Evolutionary conservation across 2,113 vertebrate species (phyloP), one percentile per base, ranked within the genome.

Genomic region (Gavia stellata): DNA sequence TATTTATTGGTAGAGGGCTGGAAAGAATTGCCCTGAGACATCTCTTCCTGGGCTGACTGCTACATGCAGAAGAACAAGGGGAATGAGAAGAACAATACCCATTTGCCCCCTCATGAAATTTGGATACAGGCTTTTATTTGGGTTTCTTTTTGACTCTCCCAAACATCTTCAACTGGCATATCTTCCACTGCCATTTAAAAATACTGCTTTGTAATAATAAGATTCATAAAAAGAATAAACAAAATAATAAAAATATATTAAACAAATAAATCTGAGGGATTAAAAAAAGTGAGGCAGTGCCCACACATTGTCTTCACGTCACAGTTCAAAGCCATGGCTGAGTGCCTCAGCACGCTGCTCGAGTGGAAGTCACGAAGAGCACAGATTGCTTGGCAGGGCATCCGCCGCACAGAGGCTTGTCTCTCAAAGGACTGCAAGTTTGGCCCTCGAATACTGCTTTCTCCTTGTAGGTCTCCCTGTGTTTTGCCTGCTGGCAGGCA

Each of bases 361-460:
- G 0, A 33, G 58, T 65, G 86, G 75, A 84, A 91, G 92, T 65
- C 91, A 88, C 12, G 29, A 61, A 85, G 78, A 82, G 26, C 81
- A 49, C 74, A 59, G 58, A 70, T 62, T n/a, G 38, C 85, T 75
- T 92, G 81, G 78, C 81, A 71, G 55, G 67, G 40, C 36, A 28
- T 28, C 34, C 1, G 0, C 52, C 0, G 0, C 33, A 21, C 45
- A 70, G 61, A 68, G 86, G 16, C 40, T 90, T 9, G 0, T 81
- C 55, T 78, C 52, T 74, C 25, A 16, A 61, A 86, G 61, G 23
- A 15, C n/a, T 23, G 34, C 36, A 49, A 63, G 21, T 25, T 31
- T 80, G 49, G 73, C 34, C 40, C 40, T 73, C 78, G 47, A 47
- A 38, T 17, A 16, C 10, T 36, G 38, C 68, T 83, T 79, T 86